A percentile compares a stretch with the other conserved stretches of the same genome.
Evolutionary conservation across 2,113 vertebrate species (phyloP).

Genomic region (Otus sunia): DNA sequence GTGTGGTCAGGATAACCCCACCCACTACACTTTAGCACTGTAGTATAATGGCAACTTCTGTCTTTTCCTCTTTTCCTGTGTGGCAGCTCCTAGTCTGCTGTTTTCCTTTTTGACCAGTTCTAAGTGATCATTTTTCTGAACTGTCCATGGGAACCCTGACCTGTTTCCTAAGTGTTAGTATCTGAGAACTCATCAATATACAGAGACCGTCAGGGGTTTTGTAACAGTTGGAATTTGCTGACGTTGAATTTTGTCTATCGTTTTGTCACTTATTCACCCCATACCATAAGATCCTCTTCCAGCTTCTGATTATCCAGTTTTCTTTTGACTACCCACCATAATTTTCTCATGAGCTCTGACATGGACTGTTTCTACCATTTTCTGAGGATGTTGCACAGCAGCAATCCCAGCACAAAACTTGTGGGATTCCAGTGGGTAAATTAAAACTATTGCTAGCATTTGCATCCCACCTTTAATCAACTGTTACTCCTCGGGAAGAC

Average conservation of each 20-base stretch:
- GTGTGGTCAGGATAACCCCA: neutral
- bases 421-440: neutral
- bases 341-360: neutral
- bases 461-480: neutral
- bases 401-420: neutral
- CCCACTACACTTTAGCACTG: too few relatives aligned
- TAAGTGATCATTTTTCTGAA: neutral
- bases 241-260: neutral
- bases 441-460: neutral
- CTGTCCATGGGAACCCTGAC: neutral
- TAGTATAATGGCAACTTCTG: neutral
- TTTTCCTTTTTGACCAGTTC: neutral
- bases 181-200: neutral
- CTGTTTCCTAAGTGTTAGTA: neutral
- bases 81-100: neutral
- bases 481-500: neutral
- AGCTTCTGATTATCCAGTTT: neutral
- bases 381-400: neutral
- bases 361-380: neutral
- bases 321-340: neutral
- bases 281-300: neutral
- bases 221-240: neutral
- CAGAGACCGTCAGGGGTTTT: fast-evolving
- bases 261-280: neutral
- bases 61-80: neutral